phyloP scores from a whole-genome alignment of 2,797 vertebrate species.

The Gymnocypris eckloni region DNA sequence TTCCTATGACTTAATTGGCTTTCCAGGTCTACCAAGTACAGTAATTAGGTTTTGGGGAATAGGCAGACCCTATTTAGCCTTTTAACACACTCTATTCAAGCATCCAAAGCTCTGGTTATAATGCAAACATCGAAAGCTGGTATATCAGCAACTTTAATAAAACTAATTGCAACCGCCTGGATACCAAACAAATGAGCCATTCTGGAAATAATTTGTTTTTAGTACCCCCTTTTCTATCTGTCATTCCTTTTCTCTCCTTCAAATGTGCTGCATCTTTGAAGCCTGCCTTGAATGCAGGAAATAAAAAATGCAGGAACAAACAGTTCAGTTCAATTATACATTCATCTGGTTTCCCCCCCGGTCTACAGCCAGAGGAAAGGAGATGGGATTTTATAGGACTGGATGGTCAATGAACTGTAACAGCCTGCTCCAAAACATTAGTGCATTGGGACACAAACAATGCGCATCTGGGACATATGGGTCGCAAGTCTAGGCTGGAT shows the following conservation, averaged over 20 bases:
- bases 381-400: conserved; percentile 22
- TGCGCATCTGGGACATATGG: conserved; percentile 48
- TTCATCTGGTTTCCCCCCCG: conserved; percentile 7
- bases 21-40: conserved; percentile 29
- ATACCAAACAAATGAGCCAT: conserved; percentile 42
- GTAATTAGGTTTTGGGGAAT: conserved; percentile 53
- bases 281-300: conserved; percentile 4
- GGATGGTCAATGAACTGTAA: conserved; percentile 57
- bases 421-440: conserved; percentile 65
- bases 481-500: conserved; percentile 27
- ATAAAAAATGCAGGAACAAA: conserved; percentile 28
- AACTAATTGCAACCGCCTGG: conserved; percentile 53
- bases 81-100: conserved; percentile 46
- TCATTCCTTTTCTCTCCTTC: neutral
- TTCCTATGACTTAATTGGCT: conserved; percentile 45
- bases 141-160: conserved; percentile 47
- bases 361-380: neutral
- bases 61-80: conserved; percentile 16
- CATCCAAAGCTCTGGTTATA: conserved; percentile 46
- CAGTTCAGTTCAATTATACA: conserved; percentile 42
- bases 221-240: neutral
- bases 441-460: conserved; percentile 62
- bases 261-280: conserved; percentile 19
- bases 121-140: conserved; percentile 54
- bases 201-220: neutral